Base-by-base conservation (phyloP, 2,797 vertebrate species). In the Neosilurus mollespiculum region DNA sequence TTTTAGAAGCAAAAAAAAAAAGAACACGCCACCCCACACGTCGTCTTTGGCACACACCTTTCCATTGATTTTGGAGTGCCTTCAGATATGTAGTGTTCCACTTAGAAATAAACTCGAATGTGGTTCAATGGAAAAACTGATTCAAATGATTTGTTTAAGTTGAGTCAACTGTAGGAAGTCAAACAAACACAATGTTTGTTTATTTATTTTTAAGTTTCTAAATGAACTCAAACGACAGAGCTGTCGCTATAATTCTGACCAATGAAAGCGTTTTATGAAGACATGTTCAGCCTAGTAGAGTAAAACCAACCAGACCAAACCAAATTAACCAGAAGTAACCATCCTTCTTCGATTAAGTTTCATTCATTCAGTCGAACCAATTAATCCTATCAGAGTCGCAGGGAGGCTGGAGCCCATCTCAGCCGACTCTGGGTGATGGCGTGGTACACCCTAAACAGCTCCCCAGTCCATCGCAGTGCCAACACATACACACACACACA, bases 31-130 rank as follows among this genome's bases (percentile, higher is more conserved):
- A 15, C 6, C 14, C 5, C 26, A 59, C 72, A 83, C 70, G 87
- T 83, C 87, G 81, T 71, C 78, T 93, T 92, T 93, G 95, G 94
- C 92, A 90, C 91, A 91, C 91, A 92, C 93, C 94, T 92, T 90
- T 89, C 90, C 92, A 90, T 58, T 75, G 24, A 53, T 26, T 93
- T 93, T 24, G 3, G 22, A 18, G 20, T 15, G 49, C 70, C 14
- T 72, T 72, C 49, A 49, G 4, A 49, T n/a, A n/a, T 10, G 37
- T 3, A 49, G 37, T 49, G 20, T 71, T 51, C 49, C 7, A 22
- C n/a, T 24, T 58, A 9, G 43, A 24, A 51, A 24, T 70, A 34
- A 49, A n/a, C 20, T 10, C 10, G 30, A 30, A 30, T 30, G 30
- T 30, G 24, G 24, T 56, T 73, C 15, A 30, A 7, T 15, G 2